Evolutionary conservation across 2,888 invertebrate species (phyloP).

Genomic region (Arrhopalites spinosus): DNA sequence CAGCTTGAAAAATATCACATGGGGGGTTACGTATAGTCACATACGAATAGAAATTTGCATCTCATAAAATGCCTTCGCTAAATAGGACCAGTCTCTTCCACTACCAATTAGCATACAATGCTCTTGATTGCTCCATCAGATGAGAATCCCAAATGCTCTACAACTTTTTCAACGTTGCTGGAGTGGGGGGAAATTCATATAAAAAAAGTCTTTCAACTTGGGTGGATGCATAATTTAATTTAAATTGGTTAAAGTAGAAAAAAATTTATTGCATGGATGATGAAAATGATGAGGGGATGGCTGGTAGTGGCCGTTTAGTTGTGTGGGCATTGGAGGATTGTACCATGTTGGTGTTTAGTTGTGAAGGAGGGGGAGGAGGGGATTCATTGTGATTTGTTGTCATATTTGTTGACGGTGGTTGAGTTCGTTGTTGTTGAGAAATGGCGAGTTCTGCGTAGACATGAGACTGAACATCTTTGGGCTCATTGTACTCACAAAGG

Average conservation of each 20-base stretch:
- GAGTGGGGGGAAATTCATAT: too few species aligned
- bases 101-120: too few species aligned
- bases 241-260: background rate
- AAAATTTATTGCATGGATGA: too few species aligned
- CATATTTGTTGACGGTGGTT: background rate
- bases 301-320: background rate
- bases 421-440: background rate
- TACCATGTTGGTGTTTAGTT: background rate
- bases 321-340: background rate
- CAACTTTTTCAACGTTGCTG: too few species aligned
- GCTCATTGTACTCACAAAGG: conserved; percentile 56
- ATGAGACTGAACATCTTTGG: conserved; percentile 56
- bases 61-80: too few species aligned
- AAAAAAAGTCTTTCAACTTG: background rate
- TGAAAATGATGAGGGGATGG: background rate
- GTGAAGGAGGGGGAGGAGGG: background rate
- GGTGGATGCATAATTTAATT: background rate
- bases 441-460: conserved; percentile 51
- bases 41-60: too few species aligned
- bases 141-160: too few species aligned
- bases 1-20: too few species aligned
- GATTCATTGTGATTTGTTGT: background rate
- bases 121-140: too few species aligned
- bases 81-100: too few species aligned
- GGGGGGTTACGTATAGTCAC: too few species aligned